Evolutionary conservation across 2,113 vertebrate genomes (phyloP).

Genomic region (Crocuta crocuta): DNA sequence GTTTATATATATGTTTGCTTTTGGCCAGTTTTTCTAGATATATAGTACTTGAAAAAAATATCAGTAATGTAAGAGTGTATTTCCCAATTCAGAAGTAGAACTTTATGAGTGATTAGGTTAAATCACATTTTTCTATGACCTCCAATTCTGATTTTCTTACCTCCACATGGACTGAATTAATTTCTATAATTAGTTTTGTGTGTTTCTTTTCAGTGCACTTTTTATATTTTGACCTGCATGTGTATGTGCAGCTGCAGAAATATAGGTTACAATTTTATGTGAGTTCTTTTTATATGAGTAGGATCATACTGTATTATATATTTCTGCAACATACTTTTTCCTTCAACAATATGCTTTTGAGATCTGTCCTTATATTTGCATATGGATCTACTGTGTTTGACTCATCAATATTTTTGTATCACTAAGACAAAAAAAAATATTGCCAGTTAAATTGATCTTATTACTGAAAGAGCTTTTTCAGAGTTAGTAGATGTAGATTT

Average conservation of each 20-base stretch:
- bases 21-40: background rate
- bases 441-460: background rate
- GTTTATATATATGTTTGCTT: background rate
- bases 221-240: background rate
- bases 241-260: background rate
- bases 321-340: background rate
- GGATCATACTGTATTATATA: background rate
- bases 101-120: constrained; percentile 9
- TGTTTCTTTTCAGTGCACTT: background rate
- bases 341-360: background rate
- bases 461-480: background rate
- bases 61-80: background rate
- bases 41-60: background rate
- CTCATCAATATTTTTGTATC: background rate
- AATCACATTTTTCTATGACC: background rate
- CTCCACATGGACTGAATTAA: background rate
- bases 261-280: background rate
- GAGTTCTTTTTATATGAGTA: background rate
- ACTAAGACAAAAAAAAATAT: background rate
- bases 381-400: background rate
- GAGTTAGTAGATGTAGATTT: background rate
- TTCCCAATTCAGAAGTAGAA: constrained; percentile 3
- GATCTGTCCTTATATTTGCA: background rate
- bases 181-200: background rate
- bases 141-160: background rate